Evolutionary conservation across 2,797 vertebrate species (phyloP).

Genomic region (Brachyalestes nurse): DNA sequence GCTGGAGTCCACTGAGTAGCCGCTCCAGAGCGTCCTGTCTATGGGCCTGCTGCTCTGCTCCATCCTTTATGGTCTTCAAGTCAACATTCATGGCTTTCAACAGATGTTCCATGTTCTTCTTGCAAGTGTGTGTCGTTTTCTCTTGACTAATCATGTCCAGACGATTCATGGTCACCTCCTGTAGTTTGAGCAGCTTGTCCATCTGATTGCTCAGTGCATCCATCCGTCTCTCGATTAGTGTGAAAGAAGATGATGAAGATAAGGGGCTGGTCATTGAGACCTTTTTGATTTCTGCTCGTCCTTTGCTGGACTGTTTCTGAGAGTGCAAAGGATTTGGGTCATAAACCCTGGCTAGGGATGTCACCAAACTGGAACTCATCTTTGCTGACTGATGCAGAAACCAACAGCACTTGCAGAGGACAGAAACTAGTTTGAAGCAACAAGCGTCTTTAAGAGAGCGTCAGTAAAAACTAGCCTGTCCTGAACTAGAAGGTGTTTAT

Average conservation of each 20-base stretch:
- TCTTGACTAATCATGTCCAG: constrained; percentile 81
- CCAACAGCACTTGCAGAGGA: neutral
- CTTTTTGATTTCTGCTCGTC: constrained; percentile 62
- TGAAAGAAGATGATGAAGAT: constrained; percentile 34
- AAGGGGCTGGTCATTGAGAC: constrained; percentile 59
- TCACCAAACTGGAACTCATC: constrained; percentile 81
- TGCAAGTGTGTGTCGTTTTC: constrained; percentile 71
- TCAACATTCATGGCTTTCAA: constrained; percentile 71
- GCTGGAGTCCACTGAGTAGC: constrained; percentile 80
- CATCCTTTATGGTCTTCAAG: constrained; percentile 35
- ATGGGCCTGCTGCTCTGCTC: constrained; percentile 68
- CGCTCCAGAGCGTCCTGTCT: constrained; percentile 83
- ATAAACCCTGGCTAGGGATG: constrained; percentile 84
- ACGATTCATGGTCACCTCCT: constrained; percentile 79
- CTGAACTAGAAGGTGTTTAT: neutral
- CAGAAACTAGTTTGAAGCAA: neutral
- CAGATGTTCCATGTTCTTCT: constrained; percentile 79
- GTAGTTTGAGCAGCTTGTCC: constrained; percentile 79
- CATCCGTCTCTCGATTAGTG: constrained; percentile 76
- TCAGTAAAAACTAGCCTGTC: neutral
- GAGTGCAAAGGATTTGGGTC: constrained; percentile 81
- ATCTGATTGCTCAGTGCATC: constrained; percentile 82
- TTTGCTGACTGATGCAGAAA: neutral
- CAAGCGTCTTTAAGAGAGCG: neutral
- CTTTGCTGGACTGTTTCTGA: constrained; percentile 62